Evolutionary conservation across 2,888 invertebrate species (phyloP).

Genomic region (Eristalis arbustorum): DNA sequence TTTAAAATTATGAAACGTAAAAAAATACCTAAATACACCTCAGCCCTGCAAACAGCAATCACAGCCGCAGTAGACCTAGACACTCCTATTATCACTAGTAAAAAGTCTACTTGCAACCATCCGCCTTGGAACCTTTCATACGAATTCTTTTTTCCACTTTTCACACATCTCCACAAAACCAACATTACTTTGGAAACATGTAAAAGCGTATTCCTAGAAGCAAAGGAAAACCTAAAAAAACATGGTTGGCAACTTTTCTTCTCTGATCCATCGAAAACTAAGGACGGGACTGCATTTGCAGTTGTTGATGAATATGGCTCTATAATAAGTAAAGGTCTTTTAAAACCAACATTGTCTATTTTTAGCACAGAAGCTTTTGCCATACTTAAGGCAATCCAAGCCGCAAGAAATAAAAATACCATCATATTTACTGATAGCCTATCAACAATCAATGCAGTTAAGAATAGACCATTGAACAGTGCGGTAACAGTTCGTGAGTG

Average conservation of each 20-base stretch:
- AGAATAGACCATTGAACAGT: too few relatives aligned
- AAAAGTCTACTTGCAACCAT: too few relatives aligned
- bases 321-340: neutral
- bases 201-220: neutral
- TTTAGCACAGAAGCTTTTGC: too few relatives aligned
- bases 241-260: slow-evolving; percentile 11
- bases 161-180: neutral
- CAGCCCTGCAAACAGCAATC: too few relatives aligned
- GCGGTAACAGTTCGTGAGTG: too few relatives aligned
- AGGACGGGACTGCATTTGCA: too few relatives aligned
- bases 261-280: slow-evolving; percentile 16
- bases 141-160: too few relatives aligned
- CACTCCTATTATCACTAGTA: too few relatives aligned
- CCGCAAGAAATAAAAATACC: slow-evolving; percentile 13
- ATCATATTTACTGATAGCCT: slow-evolving; percentile 1
- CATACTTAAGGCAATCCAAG: too few relatives aligned
- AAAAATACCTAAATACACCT: neutral
- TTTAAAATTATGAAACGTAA: neutral
- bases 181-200: neutral
- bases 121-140: too few relatives aligned
- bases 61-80: too few relatives aligned
- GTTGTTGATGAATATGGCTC: neutral
- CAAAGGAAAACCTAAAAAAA: neutral
- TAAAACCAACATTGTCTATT: neutral
- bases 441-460: slow-evolving; percentile 21